Evolutionary conservation across 2,113 vertebrate genomes (phyloP).

Genomic region (Tringa solitaria): DNA sequence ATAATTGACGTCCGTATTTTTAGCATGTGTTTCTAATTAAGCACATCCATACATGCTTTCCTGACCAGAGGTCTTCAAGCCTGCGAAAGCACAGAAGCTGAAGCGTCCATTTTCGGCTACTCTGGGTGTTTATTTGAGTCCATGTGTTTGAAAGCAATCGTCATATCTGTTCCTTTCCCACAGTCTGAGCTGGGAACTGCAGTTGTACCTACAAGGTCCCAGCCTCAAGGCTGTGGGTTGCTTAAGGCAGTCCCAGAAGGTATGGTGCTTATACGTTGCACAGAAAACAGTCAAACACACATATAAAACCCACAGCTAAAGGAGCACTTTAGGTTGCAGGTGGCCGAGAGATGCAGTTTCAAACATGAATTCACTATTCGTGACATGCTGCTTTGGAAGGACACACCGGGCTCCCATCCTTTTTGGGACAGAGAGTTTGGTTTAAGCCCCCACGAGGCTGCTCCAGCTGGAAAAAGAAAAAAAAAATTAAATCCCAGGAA

Average conservation of each 20-base stretch:
- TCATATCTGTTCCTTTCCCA: background rate
- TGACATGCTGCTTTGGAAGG: background rate
- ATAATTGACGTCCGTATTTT: constrained; percentile 31
- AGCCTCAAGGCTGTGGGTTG: background rate
- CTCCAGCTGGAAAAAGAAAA: background rate
- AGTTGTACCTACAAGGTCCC: background rate
- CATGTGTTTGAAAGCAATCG: background rate
- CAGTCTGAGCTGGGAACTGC: background rate
- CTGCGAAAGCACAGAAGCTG: background rate
- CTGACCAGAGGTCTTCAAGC: constrained; percentile 20
- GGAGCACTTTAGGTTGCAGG: background rate
- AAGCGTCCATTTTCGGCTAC: background rate
- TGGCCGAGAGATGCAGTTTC: background rate
- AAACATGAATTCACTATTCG: background rate
- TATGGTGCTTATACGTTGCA: background rate
- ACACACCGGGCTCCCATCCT: background rate
- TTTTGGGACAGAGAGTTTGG: background rate
- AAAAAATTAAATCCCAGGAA: background rate
- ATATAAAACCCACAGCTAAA: background rate
- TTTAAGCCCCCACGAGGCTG: background rate
- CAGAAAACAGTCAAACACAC: background rate
- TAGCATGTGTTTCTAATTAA: constrained; percentile 35
- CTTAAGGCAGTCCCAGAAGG: background rate
- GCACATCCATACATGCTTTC: background rate
- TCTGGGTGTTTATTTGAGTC: background rate